Conservation (phyloP, 1,140 invertebrate species). For the Drosophila melanogaster region DNA sequence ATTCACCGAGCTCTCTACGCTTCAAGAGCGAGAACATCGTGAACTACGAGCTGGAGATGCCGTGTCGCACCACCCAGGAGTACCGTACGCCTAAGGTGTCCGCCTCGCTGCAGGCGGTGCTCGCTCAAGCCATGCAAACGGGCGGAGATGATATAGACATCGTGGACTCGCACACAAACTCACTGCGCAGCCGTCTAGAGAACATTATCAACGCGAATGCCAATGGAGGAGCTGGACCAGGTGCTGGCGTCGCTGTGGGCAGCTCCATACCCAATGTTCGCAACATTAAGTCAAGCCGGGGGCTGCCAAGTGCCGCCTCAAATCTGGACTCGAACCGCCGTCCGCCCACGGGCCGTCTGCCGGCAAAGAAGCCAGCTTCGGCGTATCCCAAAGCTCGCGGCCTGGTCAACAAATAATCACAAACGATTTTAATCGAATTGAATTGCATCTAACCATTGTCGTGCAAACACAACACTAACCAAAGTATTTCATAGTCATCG, state of each 20-base stretch:
- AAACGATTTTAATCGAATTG: conserved; percentile 25
- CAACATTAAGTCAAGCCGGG: conserved; percentile 67
- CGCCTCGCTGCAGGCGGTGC: conserved; percentile 89
- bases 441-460: conserved; percentile 36
- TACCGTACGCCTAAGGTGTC: conserved; percentile 90
- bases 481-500: conserved; percentile 72
- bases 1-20: conserved; percentile 85
- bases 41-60: conserved; percentile 92
- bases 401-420: conserved; percentile 80
- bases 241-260: conserved; percentile 5
- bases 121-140: conserved; percentile 90
- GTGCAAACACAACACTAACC: conserved; percentile 65
- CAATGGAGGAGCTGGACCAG: conserved; percentile 29
- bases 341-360: conserved; percentile 69
- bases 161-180: conserved; percentile 76
- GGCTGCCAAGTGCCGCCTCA: conserved; percentile 61
- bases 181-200: conserved; percentile 75
- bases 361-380: conserved; percentile 78
- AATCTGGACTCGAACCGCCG: conserved; percentile 74
- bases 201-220: conserved; percentile 82
- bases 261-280: conserved; percentile 37
- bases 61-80: conserved; percentile 91
- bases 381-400: conserved; percentile 84
- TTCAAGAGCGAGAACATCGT: conserved; percentile 93
- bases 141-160: conserved; percentile 90